Percentiles rank a stretch among this genome's conserved stretches.
Evolutionary conservation across 2,888 invertebrate genomes (phyloP).

Genomic region (Eilema depressum): DNA sequence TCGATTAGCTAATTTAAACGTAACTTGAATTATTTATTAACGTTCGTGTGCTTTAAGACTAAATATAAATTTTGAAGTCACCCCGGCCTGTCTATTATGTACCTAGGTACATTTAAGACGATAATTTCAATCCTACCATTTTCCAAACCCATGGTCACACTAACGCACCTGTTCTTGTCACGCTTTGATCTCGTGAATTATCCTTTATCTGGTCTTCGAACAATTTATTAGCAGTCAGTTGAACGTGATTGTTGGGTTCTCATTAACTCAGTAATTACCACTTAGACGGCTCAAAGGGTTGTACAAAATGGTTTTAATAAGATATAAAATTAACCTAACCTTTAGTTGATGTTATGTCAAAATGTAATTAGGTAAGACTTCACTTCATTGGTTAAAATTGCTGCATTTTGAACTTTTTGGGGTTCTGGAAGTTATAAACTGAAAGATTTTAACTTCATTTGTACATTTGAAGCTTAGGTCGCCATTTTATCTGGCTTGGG

Average conservation of each 20-base stretch:
- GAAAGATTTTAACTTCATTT: too few relatives aligned
- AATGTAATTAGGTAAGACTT: background rate
- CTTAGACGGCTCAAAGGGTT: constrained; percentile 44
- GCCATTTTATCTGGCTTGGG: too few relatives aligned
- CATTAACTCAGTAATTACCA: constrained; percentile 52
- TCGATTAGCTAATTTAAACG: too few relatives aligned
- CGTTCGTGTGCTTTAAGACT: too few relatives aligned
- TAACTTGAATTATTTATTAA: too few relatives aligned
- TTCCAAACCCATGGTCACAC: constrained; percentile 40
- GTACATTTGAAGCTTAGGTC: too few relatives aligned
- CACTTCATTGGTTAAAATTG: background rate
- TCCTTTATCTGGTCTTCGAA: constrained; percentile 58
- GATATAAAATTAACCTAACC: constrained; percentile 24
- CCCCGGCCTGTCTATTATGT: too few relatives aligned
- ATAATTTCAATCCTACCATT: background rate
- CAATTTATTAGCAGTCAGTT: constrained; percentile 35
- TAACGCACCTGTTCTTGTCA: constrained; percentile 65
- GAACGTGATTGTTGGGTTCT: constrained; percentile 52
- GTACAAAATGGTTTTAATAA: constrained; percentile 31
- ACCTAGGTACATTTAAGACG: too few relatives aligned
- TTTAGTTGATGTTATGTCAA: constrained; percentile 8
- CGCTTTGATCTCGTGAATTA: constrained; percentile 71
- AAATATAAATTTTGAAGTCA: too few relatives aligned
- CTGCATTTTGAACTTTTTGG: background rate
- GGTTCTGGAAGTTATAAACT: too few relatives aligned